phyloP scores from a whole-genome alignment of 2,888 invertebrate species.

The Cantharis rustica region DNA sequence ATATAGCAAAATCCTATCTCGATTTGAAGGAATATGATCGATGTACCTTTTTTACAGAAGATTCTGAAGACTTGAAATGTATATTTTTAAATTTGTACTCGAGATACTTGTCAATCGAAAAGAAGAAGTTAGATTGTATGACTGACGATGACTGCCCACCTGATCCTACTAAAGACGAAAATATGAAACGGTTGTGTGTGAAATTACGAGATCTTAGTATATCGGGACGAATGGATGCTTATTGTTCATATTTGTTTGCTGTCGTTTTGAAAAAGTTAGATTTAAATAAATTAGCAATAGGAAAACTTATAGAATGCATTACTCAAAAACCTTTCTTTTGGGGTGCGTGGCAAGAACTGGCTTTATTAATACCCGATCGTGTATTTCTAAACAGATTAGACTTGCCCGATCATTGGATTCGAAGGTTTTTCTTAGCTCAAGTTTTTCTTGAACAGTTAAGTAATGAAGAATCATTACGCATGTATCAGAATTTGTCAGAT shows the following conservation, averaged over 20 bases:
- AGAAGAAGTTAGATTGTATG: constrained; percentile 84
- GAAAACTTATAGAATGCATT: constrained; percentile 79
- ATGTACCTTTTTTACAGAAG: constrained; percentile 78
- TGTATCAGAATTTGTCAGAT: constrained; percentile 75
- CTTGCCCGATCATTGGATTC: constrained; percentile 92
- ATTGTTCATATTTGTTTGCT: constrained; percentile 86
- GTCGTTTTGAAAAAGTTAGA: constrained; percentile 88
- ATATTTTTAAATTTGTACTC: constrained; percentile 86
- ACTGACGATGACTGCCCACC: constrained; percentile 64
- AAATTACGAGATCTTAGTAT: constrained; percentile 64
- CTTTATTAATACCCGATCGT: constrained; percentile 73
- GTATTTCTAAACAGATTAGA: constrained; percentile 71
- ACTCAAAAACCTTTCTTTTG: constrained; percentile 84
- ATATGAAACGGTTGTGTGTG: constrained; percentile 62
- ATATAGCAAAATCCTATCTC: constrained; percentile 85
- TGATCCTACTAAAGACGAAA: constrained; percentile 60
- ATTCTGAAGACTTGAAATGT: constrained; percentile 71
- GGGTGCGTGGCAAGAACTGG: constrained; percentile 94
- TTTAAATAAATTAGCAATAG: constrained; percentile 75
- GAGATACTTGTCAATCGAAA: constrained; percentile 86
- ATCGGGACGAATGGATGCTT: constrained; percentile 79
- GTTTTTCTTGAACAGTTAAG: constrained; percentile 88
- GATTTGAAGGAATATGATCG: constrained; percentile 90
- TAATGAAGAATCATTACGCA: constrained; percentile 85
- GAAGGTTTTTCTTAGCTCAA: constrained; percentile 88